A percentile compares a stretch with the other conserved stretches of the same genome.
phyloP scores from a whole-genome alignment of 2,888 invertebrate species.

The Conomelus anceps region DNA sequence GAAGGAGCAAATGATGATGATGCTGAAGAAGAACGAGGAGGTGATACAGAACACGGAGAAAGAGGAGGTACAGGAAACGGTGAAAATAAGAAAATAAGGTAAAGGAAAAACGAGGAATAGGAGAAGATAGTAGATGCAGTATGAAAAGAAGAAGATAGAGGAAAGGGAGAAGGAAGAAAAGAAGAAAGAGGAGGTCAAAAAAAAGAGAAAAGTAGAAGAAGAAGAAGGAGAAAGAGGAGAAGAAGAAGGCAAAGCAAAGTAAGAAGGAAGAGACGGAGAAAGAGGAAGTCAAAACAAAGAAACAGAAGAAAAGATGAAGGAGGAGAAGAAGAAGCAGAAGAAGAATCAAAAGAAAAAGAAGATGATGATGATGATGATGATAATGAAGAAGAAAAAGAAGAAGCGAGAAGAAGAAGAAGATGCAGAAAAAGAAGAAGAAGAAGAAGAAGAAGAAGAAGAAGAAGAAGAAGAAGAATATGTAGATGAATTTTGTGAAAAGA shows the following conservation, averaged over 20 bases:
- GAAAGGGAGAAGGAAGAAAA: background rate
- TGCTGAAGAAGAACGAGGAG: background rate
- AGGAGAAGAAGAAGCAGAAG: background rate
- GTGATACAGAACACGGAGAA: background rate
- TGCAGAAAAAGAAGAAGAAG: background rate
- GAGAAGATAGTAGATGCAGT: background rate
- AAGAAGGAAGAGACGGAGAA: too few species aligned
- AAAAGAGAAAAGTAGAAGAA: too few species aligned
- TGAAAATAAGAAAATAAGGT: background rate
- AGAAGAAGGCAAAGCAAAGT: background rate
- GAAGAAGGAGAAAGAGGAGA: background rate
- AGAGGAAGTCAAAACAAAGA: too few species aligned
- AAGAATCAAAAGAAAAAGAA: background rate
- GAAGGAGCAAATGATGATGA: background rate
- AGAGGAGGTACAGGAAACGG: background rate
- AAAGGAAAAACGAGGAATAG: background rate
- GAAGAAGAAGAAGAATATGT: too few species aligned
- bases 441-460: background rate
- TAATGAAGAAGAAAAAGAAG: too few species aligned
- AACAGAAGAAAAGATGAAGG: too few species aligned
- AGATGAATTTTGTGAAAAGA: too few species aligned
- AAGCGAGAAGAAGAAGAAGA: too few species aligned
- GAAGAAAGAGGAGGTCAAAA: too few species aligned
- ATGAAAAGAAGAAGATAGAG: background rate
- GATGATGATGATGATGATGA: too few species aligned